phyloP scores from a whole-genome alignment of 2,888 invertebrate species.

The Zygogramma bicolorata region DNA sequence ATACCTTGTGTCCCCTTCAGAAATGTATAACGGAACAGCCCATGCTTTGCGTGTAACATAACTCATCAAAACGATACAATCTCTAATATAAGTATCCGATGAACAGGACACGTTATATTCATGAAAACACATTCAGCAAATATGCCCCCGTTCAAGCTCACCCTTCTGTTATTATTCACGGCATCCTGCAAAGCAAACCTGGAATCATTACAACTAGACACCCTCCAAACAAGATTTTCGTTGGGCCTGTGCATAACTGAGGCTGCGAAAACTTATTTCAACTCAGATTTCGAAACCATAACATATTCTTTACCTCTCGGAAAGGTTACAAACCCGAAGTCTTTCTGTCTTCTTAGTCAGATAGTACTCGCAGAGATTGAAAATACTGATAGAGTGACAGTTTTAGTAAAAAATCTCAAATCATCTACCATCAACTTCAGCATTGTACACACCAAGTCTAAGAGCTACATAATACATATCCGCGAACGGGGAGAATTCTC shows the following conservation, averaged over 20 bases:
- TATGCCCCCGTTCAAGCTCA: neutral
- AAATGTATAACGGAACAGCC: neutral
- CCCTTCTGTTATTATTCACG: neutral
- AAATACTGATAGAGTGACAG: slow-evolving; percentile 20
- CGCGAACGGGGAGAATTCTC: slow-evolving; percentile 38
- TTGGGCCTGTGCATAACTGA: slow-evolving; percentile 36
- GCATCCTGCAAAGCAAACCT: neutral
- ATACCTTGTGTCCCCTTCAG: neutral
- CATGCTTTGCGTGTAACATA: neutral
- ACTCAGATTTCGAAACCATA: slow-evolving; percentile 26
- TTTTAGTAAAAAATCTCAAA: slow-evolving; percentile 32
- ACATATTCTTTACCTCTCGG: slow-evolving; percentile 31
- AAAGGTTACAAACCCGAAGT: slow-evolving; percentile 4
- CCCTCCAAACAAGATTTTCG: slow-evolving; percentile 28
- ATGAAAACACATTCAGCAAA: neutral
- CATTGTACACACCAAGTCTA: slow-evolving; percentile 7
- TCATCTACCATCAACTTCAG: neutral
- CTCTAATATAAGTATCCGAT: neutral
- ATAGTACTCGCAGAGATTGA: slow-evolving; percentile 27
- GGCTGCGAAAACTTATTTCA: slow-evolving; percentile 35
- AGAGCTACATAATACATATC: slow-evolving; percentile 47
- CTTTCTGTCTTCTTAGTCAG: slow-evolving; percentile 28
- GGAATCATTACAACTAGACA: slow-evolving; percentile 2
- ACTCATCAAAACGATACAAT: neutral
- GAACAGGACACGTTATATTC: neutral